These are phyloP conservation scores for Thera britannica DNA, from an alignment of 2,888 invertebrate species.

Conservation along the genomic window DNA sequence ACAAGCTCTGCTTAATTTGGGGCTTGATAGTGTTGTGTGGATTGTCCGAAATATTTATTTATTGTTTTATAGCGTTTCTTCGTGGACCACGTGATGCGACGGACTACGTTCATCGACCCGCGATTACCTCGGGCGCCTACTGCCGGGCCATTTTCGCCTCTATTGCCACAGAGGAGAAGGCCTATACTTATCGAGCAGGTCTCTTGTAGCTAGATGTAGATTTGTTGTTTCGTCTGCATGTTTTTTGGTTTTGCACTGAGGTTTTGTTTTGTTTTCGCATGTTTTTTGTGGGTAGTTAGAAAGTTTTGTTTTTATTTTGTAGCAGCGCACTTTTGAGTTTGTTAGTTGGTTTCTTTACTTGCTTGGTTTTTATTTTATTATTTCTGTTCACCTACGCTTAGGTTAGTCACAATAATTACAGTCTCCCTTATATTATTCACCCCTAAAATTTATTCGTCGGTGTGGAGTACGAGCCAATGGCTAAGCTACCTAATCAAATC, in stretches of 20 bases:
- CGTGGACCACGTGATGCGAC: slow-evolving; percentile 97
- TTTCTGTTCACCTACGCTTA: background rate
- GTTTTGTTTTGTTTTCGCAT: slow-evolving; percentile 29
- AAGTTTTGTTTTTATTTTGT: slow-evolving; percentile 9
- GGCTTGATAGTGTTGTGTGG: too few species aligned
- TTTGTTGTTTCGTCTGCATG: slow-evolving; percentile 33
- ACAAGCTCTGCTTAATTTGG: too few species aligned
- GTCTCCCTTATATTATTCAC: too few species aligned
- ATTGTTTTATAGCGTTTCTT: slow-evolving; percentile 89
- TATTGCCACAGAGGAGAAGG: slow-evolving; percentile 73
- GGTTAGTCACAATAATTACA: too few species aligned
- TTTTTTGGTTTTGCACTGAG: slow-evolving; percentile 30
- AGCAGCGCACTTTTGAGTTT: slow-evolving; percentile 2
- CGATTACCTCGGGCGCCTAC: slow-evolving; percentile 94
- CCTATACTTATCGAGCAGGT: slow-evolving; percentile 66
- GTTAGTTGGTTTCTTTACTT: background rate
- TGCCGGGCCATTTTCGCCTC: slow-evolving; percentile 76
- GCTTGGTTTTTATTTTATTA: slow-evolving; percentile 4
- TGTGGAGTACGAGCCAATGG: too few species aligned
- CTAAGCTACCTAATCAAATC: too few species aligned
- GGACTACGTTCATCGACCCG: slow-evolving; percentile 98
- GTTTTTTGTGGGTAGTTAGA: slow-evolving; percentile 9
- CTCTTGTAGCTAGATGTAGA: slow-evolving; percentile 27
- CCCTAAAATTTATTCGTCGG: too few species aligned
- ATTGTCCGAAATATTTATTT: background rate